Evolutionary conservation across 1,140 invertebrate species (phyloP), one percentile per base, ranked within the genome.

Genomic region (Hylaeus anthracinus): DNA sequence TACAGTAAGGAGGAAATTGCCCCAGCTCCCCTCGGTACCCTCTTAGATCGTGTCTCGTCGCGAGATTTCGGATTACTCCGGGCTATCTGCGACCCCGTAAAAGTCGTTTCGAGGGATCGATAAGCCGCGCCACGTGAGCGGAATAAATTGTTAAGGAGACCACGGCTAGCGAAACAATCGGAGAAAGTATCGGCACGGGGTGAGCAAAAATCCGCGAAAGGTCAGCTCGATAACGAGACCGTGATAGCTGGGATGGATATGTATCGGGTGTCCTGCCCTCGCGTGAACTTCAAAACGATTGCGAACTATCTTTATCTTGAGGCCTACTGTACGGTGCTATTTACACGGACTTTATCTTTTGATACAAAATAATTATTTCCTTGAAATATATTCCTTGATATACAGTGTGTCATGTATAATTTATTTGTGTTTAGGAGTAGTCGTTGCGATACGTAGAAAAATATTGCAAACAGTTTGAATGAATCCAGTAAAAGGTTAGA

Each of bases 31-130:
- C 26, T 2, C 14, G 55, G 43, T 43, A 39, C 69, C 55, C 67
- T 70, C 55, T 51, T 67, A 67, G 69, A 71, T 71, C 69, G 37
- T 55, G 69, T 71, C 69, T 37, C 65, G n/a, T 3, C n/a, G 14
- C 26, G 55, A 48, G 66, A 77, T 77, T 77, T 77, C 74, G 55
- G 55, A 70, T 77, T n/a, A 43, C 65, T 37, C 12, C 53, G 14
- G 74, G 51, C 53, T 56, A 76, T 69, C 64, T 26, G 43, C 15
- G 8, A 12, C 45, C 9, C 1, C 12, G 69, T 43, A 58, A 41
- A 71, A n/a, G 53, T 77, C 66, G 43, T 77, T 70, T 77, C 74
- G 66, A 70, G 66, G 70, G 70, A 77, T 70, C 66, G 74, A 77
- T 70, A 77, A 60, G 53, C 26, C 41, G 2, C 14, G 51, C 41